phyloP scores from a whole-genome alignment of 2,888 invertebrate genomes.

The Yponomeuta cagnagella region DNA sequence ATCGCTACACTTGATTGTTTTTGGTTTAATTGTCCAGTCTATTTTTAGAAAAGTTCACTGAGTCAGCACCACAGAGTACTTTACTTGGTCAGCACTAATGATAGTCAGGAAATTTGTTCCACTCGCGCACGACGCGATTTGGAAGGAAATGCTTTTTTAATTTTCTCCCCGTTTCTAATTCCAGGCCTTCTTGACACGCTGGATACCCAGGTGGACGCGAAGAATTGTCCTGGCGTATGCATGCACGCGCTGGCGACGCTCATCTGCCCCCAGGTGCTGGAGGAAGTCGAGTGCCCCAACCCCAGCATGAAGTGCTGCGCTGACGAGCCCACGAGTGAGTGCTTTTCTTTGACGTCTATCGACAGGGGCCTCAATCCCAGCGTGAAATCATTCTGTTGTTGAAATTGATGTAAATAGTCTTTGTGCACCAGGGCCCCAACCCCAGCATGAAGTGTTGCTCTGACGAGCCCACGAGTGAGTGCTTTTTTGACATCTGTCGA shows the following conservation, averaged over 20 bases:
- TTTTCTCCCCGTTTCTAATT: not conserved
- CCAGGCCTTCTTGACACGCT: constrained; percentile 89
- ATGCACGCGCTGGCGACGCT: constrained; percentile 90
- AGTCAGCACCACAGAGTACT: no score
- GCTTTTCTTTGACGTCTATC: no score
- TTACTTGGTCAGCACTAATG: no score
- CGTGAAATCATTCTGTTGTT: no score
- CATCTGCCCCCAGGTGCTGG: constrained; percentile 89
- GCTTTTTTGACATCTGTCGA: no score
- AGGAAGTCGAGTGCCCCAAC: constrained; percentile 87
- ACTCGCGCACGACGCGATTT: no score
- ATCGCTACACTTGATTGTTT: no score
- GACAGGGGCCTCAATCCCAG: no score
- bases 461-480: constrained; percentile 80
- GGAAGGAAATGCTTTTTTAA: not conserved
- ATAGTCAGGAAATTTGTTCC: no score
- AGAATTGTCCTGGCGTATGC: constrained; percentile 92
- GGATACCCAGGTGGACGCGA: constrained; percentile 88
- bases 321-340: constrained; percentile 80
- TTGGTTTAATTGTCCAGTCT: no score
- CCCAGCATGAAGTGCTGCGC: constrained; percentile 90
- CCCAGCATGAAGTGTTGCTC: constrained; percentile 88
- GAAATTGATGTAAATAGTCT: no score
- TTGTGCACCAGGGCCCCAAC: constrained; percentile 78
- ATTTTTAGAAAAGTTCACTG: no score